phyloP scores from a whole-genome alignment of 2,888 invertebrate species.

The Andrena fulva region DNA sequence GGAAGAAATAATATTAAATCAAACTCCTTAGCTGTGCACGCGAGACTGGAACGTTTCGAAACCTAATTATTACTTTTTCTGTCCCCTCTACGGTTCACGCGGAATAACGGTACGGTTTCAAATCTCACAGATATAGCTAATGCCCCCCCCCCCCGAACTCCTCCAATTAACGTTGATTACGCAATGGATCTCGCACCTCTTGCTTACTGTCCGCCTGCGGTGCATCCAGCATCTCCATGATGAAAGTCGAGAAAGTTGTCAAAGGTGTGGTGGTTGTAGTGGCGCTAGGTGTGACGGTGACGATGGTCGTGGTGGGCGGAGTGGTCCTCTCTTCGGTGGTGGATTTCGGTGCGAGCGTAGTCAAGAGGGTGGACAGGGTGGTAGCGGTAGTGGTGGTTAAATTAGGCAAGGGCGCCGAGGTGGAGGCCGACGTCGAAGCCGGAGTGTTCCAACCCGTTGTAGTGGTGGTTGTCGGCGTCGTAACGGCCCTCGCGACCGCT shows the following conservation, averaged over 20 bases:
- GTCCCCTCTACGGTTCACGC: too few relatives aligned
- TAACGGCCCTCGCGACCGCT: slow-evolving; percentile 81
- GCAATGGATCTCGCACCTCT: slow-evolving; percentile 24
- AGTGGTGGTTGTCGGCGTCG: slow-evolving; percentile 85
- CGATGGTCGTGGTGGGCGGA: slow-evolving; percentile 83
- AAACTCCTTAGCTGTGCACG: too few relatives aligned
- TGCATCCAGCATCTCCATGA: slow-evolving; percentile 82
- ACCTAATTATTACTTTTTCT: too few relatives aligned
- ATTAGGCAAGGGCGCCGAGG: slow-evolving; percentile 80
- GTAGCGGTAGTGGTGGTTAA: slow-evolving; percentile 78
- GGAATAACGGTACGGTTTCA: too few relatives aligned
- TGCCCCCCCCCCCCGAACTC: too few relatives aligned
- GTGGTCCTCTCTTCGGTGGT: slow-evolving; percentile 84
- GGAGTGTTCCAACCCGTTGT: slow-evolving; percentile 83
- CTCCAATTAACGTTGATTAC: neutral
- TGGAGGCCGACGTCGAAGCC: slow-evolving; percentile 77
- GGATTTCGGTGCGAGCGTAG: slow-evolving; percentile 82
- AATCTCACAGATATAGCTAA: too few relatives aligned
- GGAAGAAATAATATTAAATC: too few relatives aligned
- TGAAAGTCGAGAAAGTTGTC: slow-evolving; percentile 86
- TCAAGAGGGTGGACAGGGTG: slow-evolving; percentile 79
- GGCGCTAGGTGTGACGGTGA: slow-evolving; percentile 84
- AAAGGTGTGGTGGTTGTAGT: slow-evolving; percentile 84
- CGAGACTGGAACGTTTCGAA: too few relatives aligned
- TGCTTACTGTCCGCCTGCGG: slow-evolving; percentile 68